These are phyloP conservation scores for Cydia splendana DNA, from an alignment of 1,140 invertebrate genomes.

Conservation along the genomic window DNA sequence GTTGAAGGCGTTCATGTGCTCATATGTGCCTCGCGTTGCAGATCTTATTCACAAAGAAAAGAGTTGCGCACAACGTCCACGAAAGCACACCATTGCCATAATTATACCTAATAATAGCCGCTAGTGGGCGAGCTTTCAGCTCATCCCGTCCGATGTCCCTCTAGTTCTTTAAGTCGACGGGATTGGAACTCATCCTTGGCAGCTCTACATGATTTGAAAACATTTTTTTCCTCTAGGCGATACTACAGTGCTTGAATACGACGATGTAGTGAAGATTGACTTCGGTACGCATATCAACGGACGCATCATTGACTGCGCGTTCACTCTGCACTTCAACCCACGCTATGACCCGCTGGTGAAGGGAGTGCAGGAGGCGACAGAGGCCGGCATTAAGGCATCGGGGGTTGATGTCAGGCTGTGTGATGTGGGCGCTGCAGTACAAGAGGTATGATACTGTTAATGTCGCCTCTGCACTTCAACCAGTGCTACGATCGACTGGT, in stretches of 20 bases:
- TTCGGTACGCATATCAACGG: conserved; percentile 99
- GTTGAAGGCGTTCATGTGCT: no score
- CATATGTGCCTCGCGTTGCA: no score
- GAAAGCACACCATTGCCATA: no score
- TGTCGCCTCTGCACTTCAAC: neutral
- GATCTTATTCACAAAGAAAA: no score
- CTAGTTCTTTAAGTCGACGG: no score
- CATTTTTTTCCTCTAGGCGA: conserved; percentile 83
- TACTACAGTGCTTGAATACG: conserved; percentile 94
- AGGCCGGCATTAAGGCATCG: conserved; percentile 96
- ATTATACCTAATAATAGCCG: no score
- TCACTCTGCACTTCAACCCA: conserved; percentile 97
- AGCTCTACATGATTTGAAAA: neutral
- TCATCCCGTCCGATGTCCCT: no score
- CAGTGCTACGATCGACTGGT: neutral
- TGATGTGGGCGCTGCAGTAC: conserved; percentile 98
- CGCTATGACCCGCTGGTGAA: conserved; percentile 98
- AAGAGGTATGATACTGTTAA: conserved; percentile 82
- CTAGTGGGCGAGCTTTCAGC: no score
- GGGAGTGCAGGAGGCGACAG: conserved; percentile 98
- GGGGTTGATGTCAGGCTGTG: conserved; percentile 99
- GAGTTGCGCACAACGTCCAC: no score
- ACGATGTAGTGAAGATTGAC: conserved; percentile 99
- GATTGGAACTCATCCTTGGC: no score
- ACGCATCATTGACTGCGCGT: conserved; percentile 99